These are phyloP conservation scores for Candidula unifasciata DNA, from an alignment of 2,888 invertebrate genomes.

Conservation along the genomic window DNA sequence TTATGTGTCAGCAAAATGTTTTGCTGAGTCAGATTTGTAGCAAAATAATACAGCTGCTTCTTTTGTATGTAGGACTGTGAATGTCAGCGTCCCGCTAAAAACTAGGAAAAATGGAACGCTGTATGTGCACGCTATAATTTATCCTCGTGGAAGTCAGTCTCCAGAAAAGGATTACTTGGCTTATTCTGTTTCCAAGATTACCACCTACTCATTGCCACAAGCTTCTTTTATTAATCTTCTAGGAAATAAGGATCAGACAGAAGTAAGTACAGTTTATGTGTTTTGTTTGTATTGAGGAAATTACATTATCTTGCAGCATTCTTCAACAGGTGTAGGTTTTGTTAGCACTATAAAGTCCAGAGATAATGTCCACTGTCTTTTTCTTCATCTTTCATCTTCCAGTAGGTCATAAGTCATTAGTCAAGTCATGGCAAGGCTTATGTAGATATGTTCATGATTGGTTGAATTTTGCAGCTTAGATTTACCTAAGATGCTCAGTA, in stretches of 20 bases:
- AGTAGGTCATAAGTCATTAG: too few species aligned
- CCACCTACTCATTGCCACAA: constrained; percentile 86
- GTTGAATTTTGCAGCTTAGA: too few species aligned
- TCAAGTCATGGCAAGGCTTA: too few species aligned
- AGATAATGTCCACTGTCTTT: too few species aligned
- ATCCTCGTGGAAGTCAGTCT: constrained; percentile 77
- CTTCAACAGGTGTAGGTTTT: too few species aligned
- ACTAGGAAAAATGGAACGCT: constrained; percentile 91
- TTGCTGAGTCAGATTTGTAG: not conserved
- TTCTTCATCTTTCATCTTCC: too few species aligned
- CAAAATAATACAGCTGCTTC: not conserved
- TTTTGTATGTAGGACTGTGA: constrained; percentile 82
- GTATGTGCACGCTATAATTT: constrained; percentile 86
- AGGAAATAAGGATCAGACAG: constrained; percentile 57
- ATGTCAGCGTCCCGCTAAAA: constrained; percentile 85
- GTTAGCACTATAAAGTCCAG: too few species aligned
- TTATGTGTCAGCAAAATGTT: not conserved
- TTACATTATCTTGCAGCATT: too few species aligned
- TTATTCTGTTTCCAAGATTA: constrained; percentile 83
- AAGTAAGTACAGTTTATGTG: constrained; percentile 14
- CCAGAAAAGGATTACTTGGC: constrained; percentile 81
- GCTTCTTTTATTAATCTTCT: constrained; percentile 81
- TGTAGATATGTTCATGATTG: too few species aligned
- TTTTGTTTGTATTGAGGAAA: not conserved
- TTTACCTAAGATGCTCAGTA: too few species aligned